These are phyloP conservation scores for Diabrotica virgifera DNA, from an alignment of 1,140 invertebrate genomes.

Conservation along the genomic window DNA sequence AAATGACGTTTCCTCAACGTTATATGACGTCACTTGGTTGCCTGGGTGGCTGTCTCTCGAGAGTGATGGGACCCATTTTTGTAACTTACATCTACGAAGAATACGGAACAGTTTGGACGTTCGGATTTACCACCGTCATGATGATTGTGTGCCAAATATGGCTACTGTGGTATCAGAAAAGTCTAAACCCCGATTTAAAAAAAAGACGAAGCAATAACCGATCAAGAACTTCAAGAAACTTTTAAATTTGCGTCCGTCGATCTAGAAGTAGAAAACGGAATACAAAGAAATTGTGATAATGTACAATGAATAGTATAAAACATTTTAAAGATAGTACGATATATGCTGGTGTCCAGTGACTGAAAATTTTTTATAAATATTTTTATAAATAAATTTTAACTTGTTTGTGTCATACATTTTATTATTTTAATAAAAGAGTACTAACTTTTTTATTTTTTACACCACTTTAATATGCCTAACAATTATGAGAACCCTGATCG, in stretches of 20 bases:
- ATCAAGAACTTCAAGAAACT: conserved; percentile 31
- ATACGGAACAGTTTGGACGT: conserved; percentile 77
- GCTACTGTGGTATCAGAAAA: conserved; percentile 58
- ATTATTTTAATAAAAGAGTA: no score
- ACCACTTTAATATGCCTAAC: no score
- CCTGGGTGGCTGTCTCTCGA: conserved; percentile 79
- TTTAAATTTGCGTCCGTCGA: conserved; percentile 21
- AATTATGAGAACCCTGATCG: no score
- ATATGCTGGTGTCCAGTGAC: no score
- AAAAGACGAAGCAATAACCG: conserved; percentile 19
- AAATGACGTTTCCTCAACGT: no score
- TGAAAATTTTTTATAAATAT: no score
- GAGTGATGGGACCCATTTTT: conserved; percentile 82
- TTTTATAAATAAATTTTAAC: no score
- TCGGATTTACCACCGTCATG: conserved; percentile 67
- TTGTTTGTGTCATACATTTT: no score
- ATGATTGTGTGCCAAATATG: conserved; percentile 67
- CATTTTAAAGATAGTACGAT: no score
- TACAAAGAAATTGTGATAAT: background rate
- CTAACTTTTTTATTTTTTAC: no score
- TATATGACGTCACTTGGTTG: no score
- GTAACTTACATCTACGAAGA: conserved; percentile 76
- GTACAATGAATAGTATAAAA: background rate
- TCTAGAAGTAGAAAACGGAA: conserved; percentile 7
- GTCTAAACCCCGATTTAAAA: conserved; percentile 49